phyloP scores from a whole-genome alignment of 2,888 invertebrate genomes.

The Xylota segnis region DNA sequence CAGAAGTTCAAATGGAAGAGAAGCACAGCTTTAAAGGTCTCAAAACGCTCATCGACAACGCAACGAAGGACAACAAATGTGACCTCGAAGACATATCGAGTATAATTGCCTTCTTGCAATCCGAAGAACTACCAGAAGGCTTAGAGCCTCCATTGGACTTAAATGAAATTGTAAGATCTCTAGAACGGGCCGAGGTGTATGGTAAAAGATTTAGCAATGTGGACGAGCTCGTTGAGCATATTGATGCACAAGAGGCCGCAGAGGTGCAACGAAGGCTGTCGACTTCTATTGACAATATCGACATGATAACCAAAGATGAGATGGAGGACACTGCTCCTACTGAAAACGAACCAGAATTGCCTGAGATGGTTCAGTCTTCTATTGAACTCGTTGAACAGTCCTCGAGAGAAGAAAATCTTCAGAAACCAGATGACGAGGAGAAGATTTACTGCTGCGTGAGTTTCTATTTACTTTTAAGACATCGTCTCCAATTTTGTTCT shows the following conservation, averaged over 20 bases:
- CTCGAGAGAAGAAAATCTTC: neutral
- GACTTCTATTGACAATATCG: too few relatives aligned
- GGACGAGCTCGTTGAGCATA: constrained; percentile 32
- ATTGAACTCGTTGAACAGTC: too few relatives aligned
- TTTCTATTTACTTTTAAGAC: neutral
- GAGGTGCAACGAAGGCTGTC: neutral
- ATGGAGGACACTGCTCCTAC: too few relatives aligned
- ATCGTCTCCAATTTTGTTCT: neutral
- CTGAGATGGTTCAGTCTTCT: too few relatives aligned
- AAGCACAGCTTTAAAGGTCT: constrained; percentile 25
- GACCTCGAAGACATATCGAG: constrained; percentile 32
- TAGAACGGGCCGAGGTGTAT: constrained; percentile 16
- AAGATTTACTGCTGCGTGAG: constrained; percentile 60
- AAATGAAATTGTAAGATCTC: constrained; percentile 1
- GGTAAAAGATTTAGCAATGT: constrained; percentile 22
- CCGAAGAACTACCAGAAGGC: constrained; percentile 31
- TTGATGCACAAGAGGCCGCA: neutral
- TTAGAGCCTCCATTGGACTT: constrained; percentile 2
- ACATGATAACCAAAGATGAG: too few relatives aligned
- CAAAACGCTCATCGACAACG: constrained; percentile 7
- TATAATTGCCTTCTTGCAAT: constrained; percentile 28
- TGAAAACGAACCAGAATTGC: too few relatives aligned
- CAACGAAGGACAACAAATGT: constrained; percentile 15
- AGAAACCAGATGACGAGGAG: neutral
- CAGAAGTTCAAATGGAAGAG: neutral